phyloP scores from a whole-genome alignment of 2,113 vertebrate species.

The pig (Sus scrofa) region DNA sequence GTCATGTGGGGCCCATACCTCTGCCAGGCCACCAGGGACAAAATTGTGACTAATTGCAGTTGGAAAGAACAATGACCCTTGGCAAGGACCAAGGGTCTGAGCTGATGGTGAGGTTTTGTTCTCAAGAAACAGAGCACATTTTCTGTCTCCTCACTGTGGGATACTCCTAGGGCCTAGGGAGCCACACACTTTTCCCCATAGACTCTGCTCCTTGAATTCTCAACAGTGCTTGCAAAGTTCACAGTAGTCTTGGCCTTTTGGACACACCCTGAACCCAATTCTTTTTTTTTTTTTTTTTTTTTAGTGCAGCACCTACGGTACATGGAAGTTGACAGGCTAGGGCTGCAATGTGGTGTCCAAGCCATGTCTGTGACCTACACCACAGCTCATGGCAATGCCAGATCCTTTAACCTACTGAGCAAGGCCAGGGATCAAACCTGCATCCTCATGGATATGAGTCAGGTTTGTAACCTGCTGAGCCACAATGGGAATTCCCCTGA shows the following conservation, averaged over 20 bases:
- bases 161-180: not conserved
- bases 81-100: not conserved
- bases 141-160: not conserved
- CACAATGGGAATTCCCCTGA: no score
- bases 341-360: no score
- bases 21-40: conserved; percentile 30
- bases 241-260: not conserved
- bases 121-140: not conserved
- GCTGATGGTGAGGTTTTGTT: not conserved
- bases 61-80: conserved; percentile 49
- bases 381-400: no score
- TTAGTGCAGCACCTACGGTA: no score
- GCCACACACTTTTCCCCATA: not conserved
- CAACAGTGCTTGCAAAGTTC: not conserved
- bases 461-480: no score
- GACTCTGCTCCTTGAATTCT: not conserved
- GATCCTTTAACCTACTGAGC: no score
- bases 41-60: conserved; percentile 50
- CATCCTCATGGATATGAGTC: no score
- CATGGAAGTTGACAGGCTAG: no score
- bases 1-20: conserved; percentile 6
- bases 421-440: no score
- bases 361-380: no score
- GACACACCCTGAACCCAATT: not conserved
- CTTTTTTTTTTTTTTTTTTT: not conserved